Base-by-base conservation (phyloP, 1,140 invertebrate species). In the Pentalonia nigronervosa region DNA sequence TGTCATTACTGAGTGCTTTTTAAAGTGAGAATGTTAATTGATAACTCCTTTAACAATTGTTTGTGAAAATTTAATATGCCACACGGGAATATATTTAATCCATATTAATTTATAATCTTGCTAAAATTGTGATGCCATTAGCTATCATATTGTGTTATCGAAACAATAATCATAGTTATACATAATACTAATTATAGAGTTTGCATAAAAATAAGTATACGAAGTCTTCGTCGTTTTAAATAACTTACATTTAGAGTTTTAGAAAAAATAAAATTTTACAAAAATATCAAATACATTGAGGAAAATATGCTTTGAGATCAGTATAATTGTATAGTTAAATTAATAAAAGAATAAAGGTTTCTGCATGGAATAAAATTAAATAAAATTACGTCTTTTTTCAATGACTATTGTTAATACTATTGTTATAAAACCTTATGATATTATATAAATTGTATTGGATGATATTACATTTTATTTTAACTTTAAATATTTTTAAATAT, bases 1-100 rank as follows among this genome's bases (percentile, higher is more conserved):
- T 76, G 60, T n/a, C 30, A 76, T n/a, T 76, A n/a, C 60, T 76
- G 60, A 76, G 60, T 76, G 60, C 60, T 76, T 76, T 76, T 76
- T 76, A 76, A 76, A 76, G 56, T n/a, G 17, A 76, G 30, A 76
- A 76, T n/a, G 30, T n/a, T 76, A 76, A 76, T 76, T 76, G 60
- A 76, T 76, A 76, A 76, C 60, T 76, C 30, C 30, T 76, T 76
- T n/a, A 76, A 76, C 60, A 76, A 76, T 76, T 76, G n/a, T 34
- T 17, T 76, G 30, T 76, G 60, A 17, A 76, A 76, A 76, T 76
- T n/a, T 76, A 76, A 17, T 76, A n/a, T 76, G n/a, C 17, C 30
- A 76, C n/a, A 76, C 17, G 60, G n/a, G 14, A 76, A 76, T 76
- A n/a, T 76, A 76, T 76, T 76, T 76, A 76, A 76, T 76, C n/a